Percentiles rank a stretch among this genome's conserved stretches.
Evolutionary conservation across 37 sponge, comb jelly and placozoan species (phyloP).

Genomic region (Amphimedon queenslandica): DNA sequence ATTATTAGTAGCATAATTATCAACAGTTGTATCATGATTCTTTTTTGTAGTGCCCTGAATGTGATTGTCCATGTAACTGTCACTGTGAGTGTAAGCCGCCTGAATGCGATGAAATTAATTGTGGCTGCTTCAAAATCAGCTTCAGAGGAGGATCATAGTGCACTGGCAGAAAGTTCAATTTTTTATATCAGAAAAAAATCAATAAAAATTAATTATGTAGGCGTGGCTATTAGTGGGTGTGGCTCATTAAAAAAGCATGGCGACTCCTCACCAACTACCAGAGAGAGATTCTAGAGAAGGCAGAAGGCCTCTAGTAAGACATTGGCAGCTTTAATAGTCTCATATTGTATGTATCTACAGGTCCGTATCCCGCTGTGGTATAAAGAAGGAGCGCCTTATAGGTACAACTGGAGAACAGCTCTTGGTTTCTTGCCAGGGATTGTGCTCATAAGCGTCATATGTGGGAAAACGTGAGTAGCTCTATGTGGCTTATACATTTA

Average conservation of each 20-base stretch:
- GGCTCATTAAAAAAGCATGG: neutral
- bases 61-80: neutral
- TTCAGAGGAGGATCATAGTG: neutral
- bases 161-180: neutral
- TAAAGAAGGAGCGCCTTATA: conserved; percentile 34
- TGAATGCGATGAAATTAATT: neutral
- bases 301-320: neutral
- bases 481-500: neutral
- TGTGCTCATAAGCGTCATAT: conserved; percentile 37
- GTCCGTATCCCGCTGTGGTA: conserved; percentile 50
- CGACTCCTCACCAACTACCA: neutral
- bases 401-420: conserved; percentile 45
- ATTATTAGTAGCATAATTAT: neutral
- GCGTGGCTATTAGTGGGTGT: neutral
- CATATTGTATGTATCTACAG: neutral
- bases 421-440: conserved; percentile 47
- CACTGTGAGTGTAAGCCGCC: neutral
- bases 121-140: neutral
- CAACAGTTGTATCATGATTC: neutral
- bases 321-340: neutral
- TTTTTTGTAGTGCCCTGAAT: neutral
- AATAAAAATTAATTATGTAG: neutral
- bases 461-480: conserved; percentile 42
- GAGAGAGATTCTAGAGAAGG: neutral
- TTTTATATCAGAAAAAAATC: neutral